Percentiles rank a stretch among this genome's conserved stretches.
phyloP scores from a whole-genome alignment of 1,140 invertebrate genomes.

The Pararge aegeria region DNA sequence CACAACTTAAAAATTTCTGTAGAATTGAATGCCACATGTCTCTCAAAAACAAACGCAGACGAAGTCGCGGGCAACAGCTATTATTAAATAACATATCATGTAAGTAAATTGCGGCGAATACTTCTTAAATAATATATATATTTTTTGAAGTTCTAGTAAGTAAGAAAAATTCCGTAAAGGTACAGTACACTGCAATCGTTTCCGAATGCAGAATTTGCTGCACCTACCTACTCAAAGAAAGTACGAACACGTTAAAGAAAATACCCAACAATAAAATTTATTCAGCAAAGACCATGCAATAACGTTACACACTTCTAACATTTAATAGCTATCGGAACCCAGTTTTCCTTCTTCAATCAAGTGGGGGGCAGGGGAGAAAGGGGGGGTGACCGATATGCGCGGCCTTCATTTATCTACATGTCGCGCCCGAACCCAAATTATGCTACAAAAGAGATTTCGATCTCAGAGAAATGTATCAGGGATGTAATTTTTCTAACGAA shows the following conservation, averaged over 20 bases:
- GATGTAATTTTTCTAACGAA: slow-evolving; percentile 65
- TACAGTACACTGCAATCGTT: too few species aligned
- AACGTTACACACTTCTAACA: slow-evolving; percentile 18
- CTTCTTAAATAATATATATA: too few species aligned
- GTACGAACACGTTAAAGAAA: neutral
- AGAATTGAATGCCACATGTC: too few species aligned
- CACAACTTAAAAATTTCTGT: too few species aligned
- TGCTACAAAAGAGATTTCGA: slow-evolving; percentile 52
- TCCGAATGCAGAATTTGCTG: too few species aligned
- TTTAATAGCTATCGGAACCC: slow-evolving; percentile 28
- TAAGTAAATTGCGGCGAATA: too few species aligned
- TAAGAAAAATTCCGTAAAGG: too few species aligned
- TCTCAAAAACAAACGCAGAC: too few species aligned
- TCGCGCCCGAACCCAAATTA: slow-evolving; percentile 51
- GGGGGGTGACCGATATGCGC: slow-evolving; percentile 26
- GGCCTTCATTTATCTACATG: slow-evolving; percentile 55
- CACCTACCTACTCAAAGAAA: neutral
- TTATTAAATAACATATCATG: too few species aligned
- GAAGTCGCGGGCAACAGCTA: too few species aligned
- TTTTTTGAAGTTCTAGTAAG: too few species aligned
- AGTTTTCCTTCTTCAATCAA: slow-evolving; percentile 35
- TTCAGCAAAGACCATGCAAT: slow-evolving; percentile 15
- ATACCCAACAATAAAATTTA: slow-evolving; percentile 10
- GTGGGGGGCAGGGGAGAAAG: slow-evolving; percentile 13
- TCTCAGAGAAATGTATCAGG: slow-evolving; percentile 59